Conservation (phyloP, 2,797 vertebrate species). For the Hemibagrus guttatus region DNA sequence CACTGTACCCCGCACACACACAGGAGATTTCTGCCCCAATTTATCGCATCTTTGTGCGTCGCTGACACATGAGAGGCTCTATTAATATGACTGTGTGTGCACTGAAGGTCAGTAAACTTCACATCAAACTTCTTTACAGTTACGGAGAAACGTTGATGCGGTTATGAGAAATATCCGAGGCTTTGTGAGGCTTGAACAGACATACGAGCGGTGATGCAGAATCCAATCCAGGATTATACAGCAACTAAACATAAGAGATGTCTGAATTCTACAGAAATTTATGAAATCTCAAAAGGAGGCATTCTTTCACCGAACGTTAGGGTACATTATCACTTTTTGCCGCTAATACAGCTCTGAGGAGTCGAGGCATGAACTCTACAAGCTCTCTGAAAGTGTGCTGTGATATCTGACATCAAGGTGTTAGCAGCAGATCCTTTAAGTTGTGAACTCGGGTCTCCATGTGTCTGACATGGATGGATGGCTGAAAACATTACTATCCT, state of each 20-base stretch:
- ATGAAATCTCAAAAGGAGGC: neutral
- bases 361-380: too few relatives aligned
- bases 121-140: neutral
- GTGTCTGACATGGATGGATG: too few relatives aligned
- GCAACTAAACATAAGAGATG: neutral
- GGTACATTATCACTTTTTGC: neutral
- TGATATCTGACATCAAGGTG: too few relatives aligned
- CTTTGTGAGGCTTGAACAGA: neutral
- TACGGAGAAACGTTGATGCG: neutral
- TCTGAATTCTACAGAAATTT: neutral
- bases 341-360: too few relatives aligned
- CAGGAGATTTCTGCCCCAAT: slow-evolving; percentile 54
- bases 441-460: too few relatives aligned
- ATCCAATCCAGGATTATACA: neutral
- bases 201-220: neutral
- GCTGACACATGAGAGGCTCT: slow-evolving; percentile 27
- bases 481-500: too few relatives aligned
- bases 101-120: slow-evolving; percentile 18
- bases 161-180: slow-evolving; percentile 4
- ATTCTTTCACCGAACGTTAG: neutral
- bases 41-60: slow-evolving; percentile 54
- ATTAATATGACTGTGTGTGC: neutral
- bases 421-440: too few relatives aligned
- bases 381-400: too few relatives aligned
- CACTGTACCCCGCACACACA: slow-evolving; percentile 41